phyloP scores from a whole-genome alignment of 2,113 vertebrate genomes.

The Seriola aureovittata region DNA sequence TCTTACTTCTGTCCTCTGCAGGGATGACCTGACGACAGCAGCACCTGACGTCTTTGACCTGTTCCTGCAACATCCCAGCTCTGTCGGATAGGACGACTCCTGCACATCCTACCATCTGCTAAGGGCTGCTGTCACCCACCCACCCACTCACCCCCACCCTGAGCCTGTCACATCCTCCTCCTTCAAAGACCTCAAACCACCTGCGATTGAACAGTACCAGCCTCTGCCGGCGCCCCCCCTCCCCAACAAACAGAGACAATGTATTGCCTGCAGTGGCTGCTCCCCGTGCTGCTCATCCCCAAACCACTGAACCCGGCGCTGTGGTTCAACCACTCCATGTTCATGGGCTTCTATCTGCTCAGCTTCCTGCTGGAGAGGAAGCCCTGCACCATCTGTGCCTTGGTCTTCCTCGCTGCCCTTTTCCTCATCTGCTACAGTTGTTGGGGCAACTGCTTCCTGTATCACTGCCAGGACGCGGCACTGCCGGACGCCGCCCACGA shows the following conservation, averaged over 20 bases:
- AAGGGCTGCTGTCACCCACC: neutral
- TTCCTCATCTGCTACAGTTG: constrained; percentile 99
- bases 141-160: neutral
- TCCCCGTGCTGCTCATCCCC: constrained; percentile 98
- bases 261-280: constrained; percentile 99
- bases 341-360: constrained; percentile 99
- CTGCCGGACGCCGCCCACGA: constrained; percentile 93
- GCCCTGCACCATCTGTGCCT: constrained; percentile 99
- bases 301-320: constrained; percentile 98
- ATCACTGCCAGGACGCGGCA: constrained; percentile 94
- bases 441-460: constrained; percentile 99
- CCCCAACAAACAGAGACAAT: constrained; percentile 76
- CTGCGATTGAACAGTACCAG: neutral
- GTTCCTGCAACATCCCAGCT: constrained; percentile 50
- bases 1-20: constrained; percentile 16
- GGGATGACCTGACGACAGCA: constrained; percentile 62
- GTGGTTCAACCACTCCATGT: constrained; percentile 99
- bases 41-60: constrained; percentile 29
- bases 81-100: constrained; percentile 32
- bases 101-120: neutral
- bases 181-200: neutral
- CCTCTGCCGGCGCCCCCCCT: neutral
- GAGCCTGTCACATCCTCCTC: neutral
- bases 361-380: constrained; percentile 99
- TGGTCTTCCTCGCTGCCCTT: constrained; percentile 97